These are phyloP conservation scores for Abrostola tripartita DNA, from an alignment of 2,888 invertebrate genomes.

Conservation along the genomic window DNA sequence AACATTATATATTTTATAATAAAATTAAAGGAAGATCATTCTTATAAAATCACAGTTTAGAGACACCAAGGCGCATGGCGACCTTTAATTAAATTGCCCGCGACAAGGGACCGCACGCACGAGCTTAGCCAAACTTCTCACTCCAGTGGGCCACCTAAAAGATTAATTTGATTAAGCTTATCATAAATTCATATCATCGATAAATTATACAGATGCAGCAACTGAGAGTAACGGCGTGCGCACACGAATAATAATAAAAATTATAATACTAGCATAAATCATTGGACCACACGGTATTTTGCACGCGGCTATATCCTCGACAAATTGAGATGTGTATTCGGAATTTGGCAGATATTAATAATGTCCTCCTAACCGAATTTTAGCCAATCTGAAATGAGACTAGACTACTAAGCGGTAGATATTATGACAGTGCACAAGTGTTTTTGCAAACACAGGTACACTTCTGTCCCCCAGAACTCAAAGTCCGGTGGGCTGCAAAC, in stretches of 20 bases:
- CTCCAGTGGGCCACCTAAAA: conserved; percentile 10
- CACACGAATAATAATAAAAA: conserved; percentile 41
- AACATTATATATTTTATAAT: no score
- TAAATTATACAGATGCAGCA: conserved; percentile 30
- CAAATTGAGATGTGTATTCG: conserved; percentile 51
- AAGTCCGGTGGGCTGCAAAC: no score
- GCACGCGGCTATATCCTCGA: conserved; percentile 46
- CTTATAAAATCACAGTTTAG: not conserved
- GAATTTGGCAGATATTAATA: not conserved
- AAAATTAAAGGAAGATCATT: not conserved
- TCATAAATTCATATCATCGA: conserved; percentile 46
- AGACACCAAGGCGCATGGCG: not conserved
- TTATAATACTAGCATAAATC: conserved; percentile 54
- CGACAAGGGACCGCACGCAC: not conserved
- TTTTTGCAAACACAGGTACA: no score
- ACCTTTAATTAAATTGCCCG: not conserved
- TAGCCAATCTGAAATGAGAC: no score
- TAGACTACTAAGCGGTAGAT: no score
- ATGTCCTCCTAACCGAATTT: not conserved
- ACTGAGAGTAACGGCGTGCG: conserved; percentile 36
- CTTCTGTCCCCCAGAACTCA: no score
- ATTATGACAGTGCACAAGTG: no score
- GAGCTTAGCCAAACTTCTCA: not conserved
- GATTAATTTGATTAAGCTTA: conserved; percentile 45
- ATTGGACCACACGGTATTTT: conserved; percentile 46